Conservation (phyloP, 2,888 invertebrate genomes). For the Watsonalla binaria region DNA sequence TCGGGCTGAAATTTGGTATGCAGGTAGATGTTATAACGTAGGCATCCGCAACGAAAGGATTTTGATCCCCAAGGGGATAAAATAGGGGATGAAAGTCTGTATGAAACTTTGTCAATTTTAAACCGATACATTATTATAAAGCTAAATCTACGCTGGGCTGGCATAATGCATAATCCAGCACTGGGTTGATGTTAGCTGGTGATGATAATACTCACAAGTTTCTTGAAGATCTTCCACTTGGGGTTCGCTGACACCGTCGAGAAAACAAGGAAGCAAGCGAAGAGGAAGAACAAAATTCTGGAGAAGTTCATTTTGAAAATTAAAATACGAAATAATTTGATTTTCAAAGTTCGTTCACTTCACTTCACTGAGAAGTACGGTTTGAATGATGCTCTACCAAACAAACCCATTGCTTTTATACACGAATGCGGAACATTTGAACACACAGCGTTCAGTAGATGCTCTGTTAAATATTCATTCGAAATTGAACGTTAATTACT, state of each 20-base stretch:
- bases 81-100: no score
- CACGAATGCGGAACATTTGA: not conserved
- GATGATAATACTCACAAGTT: constrained; percentile 39
- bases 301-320: constrained; percentile 15
- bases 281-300: constrained; percentile 14
- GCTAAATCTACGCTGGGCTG: no score
- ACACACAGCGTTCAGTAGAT: not conserved
- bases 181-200: no score
- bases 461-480: not conserved
- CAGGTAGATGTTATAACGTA: no score
- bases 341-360: not conserved
- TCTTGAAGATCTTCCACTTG: constrained; percentile 48
- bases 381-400: constrained; percentile 2
- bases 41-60: no score
- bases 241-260: constrained; percentile 24
- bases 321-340: not conserved
- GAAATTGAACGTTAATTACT: not conserved
- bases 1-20: no score
- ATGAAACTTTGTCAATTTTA: no score
- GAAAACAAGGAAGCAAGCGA: constrained; percentile 12
- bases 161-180: no score
- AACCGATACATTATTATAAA: no score
- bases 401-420: not conserved
- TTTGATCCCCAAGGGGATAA: no score
- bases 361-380: not conserved